Conservation (phyloP, 2,113 vertebrate genomes). For the Mus pahari region DNA sequence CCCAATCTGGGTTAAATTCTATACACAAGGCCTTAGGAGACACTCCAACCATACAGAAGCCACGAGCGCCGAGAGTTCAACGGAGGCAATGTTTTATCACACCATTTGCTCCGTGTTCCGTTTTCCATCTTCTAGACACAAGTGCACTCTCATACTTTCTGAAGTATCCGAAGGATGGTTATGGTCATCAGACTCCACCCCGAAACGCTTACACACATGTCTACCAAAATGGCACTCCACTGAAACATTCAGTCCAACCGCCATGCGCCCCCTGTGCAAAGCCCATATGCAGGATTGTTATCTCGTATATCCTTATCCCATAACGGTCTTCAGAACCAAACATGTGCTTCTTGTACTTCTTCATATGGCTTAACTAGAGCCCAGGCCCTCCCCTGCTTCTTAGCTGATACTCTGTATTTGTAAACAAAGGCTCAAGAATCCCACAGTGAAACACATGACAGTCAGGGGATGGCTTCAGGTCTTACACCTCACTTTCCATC, state of each 20-base stretch:
- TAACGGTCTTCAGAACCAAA: fast-evolving
- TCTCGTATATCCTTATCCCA: not conserved
- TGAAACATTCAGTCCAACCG: fast-evolving
- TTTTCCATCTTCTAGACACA: not conserved
- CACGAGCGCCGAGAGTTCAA: not conserved
- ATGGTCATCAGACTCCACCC: not conserved
- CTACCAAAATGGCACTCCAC: not conserved
- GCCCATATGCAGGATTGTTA: too few species aligned
- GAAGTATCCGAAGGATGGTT: not conserved
- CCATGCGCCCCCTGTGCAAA: not conserved
- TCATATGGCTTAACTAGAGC: not conserved
- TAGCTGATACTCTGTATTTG: not conserved
- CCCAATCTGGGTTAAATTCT: not conserved
- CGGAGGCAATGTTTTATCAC: fast-evolving
- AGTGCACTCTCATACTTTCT: fast-evolving
- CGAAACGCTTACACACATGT: fast-evolving
- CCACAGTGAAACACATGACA: not conserved
- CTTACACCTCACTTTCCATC: too few species aligned
- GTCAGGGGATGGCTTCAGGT: too few species aligned
- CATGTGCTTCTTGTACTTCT: not conserved
- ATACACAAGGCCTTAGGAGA: not conserved
- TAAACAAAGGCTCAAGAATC: not conserved
- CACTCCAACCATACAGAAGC: not conserved
- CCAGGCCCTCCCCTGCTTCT: fast-evolving
- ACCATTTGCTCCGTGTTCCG: fast-evolving